phyloP scores from a whole-genome alignment of 92 coral and sea anemone species.

The Zoanthus solanderi region DNA sequence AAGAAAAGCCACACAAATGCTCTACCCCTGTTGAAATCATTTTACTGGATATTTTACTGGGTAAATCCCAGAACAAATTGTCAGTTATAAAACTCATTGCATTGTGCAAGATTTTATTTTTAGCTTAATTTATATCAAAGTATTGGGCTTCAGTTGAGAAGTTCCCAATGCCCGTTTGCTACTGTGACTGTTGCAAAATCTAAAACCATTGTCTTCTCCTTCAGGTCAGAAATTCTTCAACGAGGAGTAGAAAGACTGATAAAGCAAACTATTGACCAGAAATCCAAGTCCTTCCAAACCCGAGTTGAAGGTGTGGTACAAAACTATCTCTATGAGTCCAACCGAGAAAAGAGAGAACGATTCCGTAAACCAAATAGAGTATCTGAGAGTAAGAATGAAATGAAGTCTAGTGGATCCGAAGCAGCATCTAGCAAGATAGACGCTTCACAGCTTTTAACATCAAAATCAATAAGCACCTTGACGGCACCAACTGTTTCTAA shows the following conservation, averaged over 20 bases:
- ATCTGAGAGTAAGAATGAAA: constrained; percentile 50
- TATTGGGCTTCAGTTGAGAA: too few species aligned
- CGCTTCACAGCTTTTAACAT: constrained; percentile 62
- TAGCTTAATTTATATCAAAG: too few species aligned
- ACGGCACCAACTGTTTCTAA: constrained; percentile 4
- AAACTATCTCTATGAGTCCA: constrained; percentile 79
- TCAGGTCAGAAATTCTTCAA: constrained; percentile 90
- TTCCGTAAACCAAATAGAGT: constrained; percentile 28
- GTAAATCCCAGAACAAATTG: too few species aligned
- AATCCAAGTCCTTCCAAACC: constrained; percentile 81
- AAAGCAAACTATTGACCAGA: constrained; percentile 84
- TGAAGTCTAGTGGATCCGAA: constrained; percentile 42
- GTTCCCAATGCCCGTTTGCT: too few species aligned
- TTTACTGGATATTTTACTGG: too few species aligned
- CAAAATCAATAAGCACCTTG: not conserved
- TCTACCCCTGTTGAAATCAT: too few species aligned
- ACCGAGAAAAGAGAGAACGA: constrained; percentile 61
- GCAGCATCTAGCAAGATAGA: constrained; percentile 38
- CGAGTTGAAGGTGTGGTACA: constrained; percentile 95
- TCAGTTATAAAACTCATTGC: too few species aligned
- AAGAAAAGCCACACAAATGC: too few species aligned
- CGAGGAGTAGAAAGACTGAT: constrained; percentile 91
- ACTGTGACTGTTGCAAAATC: not conserved
- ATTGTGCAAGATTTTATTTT: too few species aligned
- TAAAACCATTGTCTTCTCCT: not conserved